These are phyloP conservation scores for Teleogryllus occipitalis DNA, from an alignment of 1,140 invertebrate species.

Conservation along the genomic window DNA sequence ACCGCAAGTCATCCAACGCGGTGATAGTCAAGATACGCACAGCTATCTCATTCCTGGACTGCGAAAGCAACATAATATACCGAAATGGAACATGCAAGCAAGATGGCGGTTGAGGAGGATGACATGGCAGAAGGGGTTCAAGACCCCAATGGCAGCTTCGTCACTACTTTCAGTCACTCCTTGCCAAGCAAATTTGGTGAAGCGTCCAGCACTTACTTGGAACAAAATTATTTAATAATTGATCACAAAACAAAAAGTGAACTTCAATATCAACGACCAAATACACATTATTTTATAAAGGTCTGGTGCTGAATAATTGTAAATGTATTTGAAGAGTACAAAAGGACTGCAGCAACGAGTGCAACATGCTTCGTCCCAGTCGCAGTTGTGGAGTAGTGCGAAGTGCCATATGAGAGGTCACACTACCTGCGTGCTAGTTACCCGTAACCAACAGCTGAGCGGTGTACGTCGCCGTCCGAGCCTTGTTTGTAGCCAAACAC, in stretches of 20 bases:
- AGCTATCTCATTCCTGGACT: constrained; percentile 22
- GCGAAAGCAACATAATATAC: constrained; percentile 21
- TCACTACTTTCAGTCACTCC: not conserved
- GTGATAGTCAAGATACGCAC: constrained; percentile 23
- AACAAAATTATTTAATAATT: too few species aligned
- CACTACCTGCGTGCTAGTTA: constrained; percentile 27
- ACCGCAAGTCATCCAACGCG: constrained; percentile 24
- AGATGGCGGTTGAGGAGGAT: not conserved
- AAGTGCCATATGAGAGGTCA: not conserved
- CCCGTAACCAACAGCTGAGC: constrained; percentile 41
- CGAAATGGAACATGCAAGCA: constrained; percentile 15
- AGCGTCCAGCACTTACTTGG: too few species aligned
- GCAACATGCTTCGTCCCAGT: not conserved
- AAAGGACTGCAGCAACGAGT: not conserved
- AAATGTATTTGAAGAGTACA: too few species aligned
- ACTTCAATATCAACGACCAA: too few species aligned
- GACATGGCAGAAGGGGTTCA: not conserved
- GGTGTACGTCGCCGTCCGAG: constrained; percentile 32
- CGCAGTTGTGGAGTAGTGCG: not conserved
- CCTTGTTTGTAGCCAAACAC: constrained; percentile 35
- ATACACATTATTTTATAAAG: too few species aligned
- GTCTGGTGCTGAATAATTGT: too few species aligned
- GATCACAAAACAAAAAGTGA: too few species aligned
- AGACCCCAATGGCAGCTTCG: not conserved
- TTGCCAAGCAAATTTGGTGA: not conserved